Percentiles rank a stretch among this genome's conserved stretches.
phyloP scores from a whole-genome alignment of 2,797 vertebrate species.

The Morelia viridis region DNA sequence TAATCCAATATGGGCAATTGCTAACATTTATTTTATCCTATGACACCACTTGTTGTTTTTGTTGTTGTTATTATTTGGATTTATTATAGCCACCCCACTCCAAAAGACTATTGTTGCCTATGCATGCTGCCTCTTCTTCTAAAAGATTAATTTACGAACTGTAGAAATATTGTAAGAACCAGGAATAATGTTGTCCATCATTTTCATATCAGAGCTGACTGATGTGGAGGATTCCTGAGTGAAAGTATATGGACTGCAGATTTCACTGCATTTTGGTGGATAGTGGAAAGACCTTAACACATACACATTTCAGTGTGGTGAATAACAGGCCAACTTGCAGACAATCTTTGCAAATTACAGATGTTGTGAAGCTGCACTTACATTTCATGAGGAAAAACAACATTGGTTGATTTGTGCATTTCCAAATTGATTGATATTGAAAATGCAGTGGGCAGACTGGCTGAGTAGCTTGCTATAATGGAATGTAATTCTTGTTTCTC shows the following conservation, averaged over 20 bases:
- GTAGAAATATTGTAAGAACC: not conserved
- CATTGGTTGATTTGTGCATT: slow-evolving; percentile 19
- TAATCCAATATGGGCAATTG: not conserved
- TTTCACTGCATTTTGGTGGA: not conserved
- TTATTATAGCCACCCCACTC: not conserved
- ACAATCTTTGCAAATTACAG: not conserved
- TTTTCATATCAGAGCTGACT: not conserved
- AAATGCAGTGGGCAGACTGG: not conserved
- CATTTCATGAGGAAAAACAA: slow-evolving; percentile 20
- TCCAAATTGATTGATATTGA: slow-evolving; percentile 16
- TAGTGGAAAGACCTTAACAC: not conserved
- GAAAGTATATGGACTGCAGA: not conserved
- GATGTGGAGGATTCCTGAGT: not conserved
- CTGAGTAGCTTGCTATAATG: slow-evolving; percentile 20
- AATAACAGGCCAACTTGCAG: not conserved
- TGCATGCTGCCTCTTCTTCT: not conserved
- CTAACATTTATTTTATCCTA: not conserved
- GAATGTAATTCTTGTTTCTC: slow-evolving; percentile 7
- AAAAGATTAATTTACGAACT: not conserved
- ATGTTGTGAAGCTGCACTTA: slow-evolving; percentile 5
- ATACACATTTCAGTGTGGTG: not conserved
- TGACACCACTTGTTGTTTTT: not conserved
- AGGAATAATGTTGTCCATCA: slow-evolving; percentile 3
- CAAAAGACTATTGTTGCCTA: not conserved
- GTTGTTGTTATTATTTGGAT: not conserved